phyloP scores from a whole-genome alignment of 1,140 invertebrate genomes.

The Himalopsyche phryganea region DNA sequence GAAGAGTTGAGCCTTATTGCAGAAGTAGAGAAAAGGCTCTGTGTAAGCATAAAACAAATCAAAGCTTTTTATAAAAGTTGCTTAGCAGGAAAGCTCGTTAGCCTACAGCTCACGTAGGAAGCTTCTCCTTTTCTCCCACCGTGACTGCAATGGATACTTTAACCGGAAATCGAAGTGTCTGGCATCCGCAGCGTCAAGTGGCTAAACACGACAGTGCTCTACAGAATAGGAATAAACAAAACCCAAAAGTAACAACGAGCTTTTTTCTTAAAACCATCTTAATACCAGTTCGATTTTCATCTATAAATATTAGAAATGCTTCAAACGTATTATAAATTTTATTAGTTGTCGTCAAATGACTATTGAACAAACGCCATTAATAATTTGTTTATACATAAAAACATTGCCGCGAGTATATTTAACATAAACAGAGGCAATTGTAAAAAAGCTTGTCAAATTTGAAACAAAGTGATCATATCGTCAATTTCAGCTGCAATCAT shows the following conservation, averaged over 20 bases:
- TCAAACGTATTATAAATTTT: too few relatives aligned
- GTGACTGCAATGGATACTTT: slow-evolving; percentile 32
- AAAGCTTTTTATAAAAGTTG: slow-evolving; percentile 15
- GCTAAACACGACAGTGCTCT: slow-evolving; percentile 19
- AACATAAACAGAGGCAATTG: too few relatives aligned
- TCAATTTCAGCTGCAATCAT: too few relatives aligned
- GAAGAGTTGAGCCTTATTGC: not conserved
- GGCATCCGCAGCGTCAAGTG: slow-evolving; percentile 22
- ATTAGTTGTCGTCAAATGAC: too few relatives aligned
- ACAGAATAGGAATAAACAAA: not conserved
- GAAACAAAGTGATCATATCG: too few relatives aligned
- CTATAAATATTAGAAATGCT: too few relatives aligned
- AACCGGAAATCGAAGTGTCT: slow-evolving; percentile 32
- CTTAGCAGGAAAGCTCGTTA: slow-evolving; percentile 19
- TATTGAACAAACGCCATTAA: too few relatives aligned
- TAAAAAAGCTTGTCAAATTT: too few relatives aligned
- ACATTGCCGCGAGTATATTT: too few relatives aligned
- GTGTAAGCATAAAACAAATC: slow-evolving; percentile 25
- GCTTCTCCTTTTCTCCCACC: slow-evolving; percentile 3
- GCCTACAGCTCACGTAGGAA: slow-evolving; percentile 21
- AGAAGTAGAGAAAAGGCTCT: not conserved
- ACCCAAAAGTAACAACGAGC: not conserved
- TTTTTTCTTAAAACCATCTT: too few relatives aligned
- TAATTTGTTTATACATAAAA: too few relatives aligned
- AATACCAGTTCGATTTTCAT: too few relatives aligned